Conservation (phyloP, 2,888 invertebrate genomes). For the Pyrrhosoma nymphula region DNA sequence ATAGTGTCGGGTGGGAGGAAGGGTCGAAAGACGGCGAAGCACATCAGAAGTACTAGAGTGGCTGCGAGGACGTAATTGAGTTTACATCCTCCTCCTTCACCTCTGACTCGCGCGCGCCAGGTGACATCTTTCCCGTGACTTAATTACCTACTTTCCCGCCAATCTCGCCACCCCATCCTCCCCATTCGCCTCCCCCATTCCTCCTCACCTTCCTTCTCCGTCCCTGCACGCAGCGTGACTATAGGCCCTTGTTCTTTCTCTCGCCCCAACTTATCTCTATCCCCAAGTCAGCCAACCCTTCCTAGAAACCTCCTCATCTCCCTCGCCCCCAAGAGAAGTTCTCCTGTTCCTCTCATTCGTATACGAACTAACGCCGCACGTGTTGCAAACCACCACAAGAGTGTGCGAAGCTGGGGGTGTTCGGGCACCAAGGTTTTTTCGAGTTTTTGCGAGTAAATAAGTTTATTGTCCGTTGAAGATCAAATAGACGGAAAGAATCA, state of each 20-base stretch:
- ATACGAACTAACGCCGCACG: no score
- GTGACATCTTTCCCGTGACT: slow-evolving; percentile 32
- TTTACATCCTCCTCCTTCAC: background rate
- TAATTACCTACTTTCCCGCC: slow-evolving; percentile 17
- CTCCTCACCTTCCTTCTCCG: background rate
- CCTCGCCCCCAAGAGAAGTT: no score
- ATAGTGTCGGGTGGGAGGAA: background rate
- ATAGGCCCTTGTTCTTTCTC: no score
- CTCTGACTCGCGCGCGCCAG: background rate
- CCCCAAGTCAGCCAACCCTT: background rate
- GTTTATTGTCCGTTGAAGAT: no score
- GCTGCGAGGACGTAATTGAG: slow-evolving; percentile 2
- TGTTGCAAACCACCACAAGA: no score
- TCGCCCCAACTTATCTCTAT: background rate
- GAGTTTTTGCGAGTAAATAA: no score
- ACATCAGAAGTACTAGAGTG: background rate
- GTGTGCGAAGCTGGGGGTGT: no score
- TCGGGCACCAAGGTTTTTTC: no score
- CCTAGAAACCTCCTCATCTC: no score
- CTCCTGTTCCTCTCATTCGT: background rate
- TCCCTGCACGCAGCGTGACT: no score
- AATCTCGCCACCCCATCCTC: background rate
- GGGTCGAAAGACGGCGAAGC: background rate
- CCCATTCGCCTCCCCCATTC: background rate
- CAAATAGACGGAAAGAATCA: no score